Percentiles rank a stretch among this genome's conserved stretches.
Evolutionary conservation across 2,888 invertebrate genomes (phyloP).

Genomic region (Horisme vitalbata): DNA sequence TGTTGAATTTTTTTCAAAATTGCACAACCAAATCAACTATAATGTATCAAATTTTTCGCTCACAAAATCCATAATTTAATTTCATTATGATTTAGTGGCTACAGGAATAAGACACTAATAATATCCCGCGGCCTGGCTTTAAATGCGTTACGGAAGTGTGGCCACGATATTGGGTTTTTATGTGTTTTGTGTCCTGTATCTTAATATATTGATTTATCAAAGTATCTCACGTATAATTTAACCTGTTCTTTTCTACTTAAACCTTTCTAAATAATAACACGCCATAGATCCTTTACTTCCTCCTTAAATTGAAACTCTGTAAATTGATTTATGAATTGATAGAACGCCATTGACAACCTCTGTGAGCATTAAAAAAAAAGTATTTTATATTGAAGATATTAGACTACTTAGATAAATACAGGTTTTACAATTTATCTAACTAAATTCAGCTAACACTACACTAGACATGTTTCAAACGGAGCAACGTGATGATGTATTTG

Average conservation of each 20-base stretch:
- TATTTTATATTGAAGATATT: too few relatives aligned
- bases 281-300: too few relatives aligned
- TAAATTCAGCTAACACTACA: conserved; percentile 13
- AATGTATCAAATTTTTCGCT: conserved; percentile 13
- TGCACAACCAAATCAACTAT: conserved; percentile 13
- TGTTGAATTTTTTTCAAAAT: too few relatives aligned
- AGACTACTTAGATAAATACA: not conserved
- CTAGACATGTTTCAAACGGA: conserved; percentile 31
- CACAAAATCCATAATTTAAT: conserved; percentile 23
- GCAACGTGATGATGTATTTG: conserved; percentile 48
- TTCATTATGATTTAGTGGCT: conserved; percentile 21
- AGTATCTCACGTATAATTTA: too few relatives aligned
- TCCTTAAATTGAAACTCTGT: too few relatives aligned
- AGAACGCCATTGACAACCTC: too few relatives aligned
- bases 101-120: conserved; percentile 20
- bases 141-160: conserved; percentile 21
- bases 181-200: conserved; percentile 23
- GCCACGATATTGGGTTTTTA: conserved; percentile 16
- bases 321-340: too few relatives aligned
- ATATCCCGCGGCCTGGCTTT: conserved; percentile 17
- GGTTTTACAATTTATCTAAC: conserved; percentile 21
- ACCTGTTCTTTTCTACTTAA: too few relatives aligned
- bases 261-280: too few relatives aligned
- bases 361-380: too few relatives aligned
- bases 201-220: not conserved